Base-by-base conservation (phyloP, 2,113 vertebrate species). In the Crotalus horridus region DNA sequence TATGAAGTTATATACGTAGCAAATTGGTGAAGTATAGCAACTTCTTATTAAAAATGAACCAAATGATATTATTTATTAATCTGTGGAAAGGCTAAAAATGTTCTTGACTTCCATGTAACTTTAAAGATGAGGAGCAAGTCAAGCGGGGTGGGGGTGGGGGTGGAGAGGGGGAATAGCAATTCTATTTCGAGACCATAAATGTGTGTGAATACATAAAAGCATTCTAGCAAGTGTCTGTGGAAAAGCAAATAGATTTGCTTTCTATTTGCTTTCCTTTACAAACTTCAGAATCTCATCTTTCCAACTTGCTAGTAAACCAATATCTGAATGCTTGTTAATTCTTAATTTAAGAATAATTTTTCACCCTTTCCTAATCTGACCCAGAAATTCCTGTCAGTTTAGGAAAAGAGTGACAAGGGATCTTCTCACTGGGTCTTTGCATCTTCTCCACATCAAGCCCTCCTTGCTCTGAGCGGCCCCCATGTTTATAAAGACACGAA, bases 401-500 rank as follows among this genome's bases (percentile, higher is more conserved):
- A 2, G 10, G 4, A 0, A 1, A 64, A 81, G 55, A 21, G 21
- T 10, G 12, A 48, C 48, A 58, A 61, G 3, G 33, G 24, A 3
- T 0, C 15, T 51, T 56, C 64, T 51, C 39, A 51, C 29, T 13
- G 0, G n/a, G 46, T n/a, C 53, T 33, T 20, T 0, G 0, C 29
- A 26, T 86, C 10, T 39, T 54, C 55, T 85, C 90, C 51, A 13
- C 53, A 33, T 13, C 23, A 0, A 88, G 1, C 29, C 54, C 54
- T 0, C 54, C 6, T 0, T 9, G 6, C 61, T 3, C 15, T 0
- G 11, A 89, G 81, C n/a, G 61, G 43, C 86, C 90, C 85, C 69
- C 0, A 3, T 0, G 0, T 74, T 93, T 9, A 0, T 55, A 0
- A 0, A 93, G 10, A 54, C 93, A 43, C 26, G 0, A 0, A 81